Conservation (phyloP, 2,113 vertebrate species). For the Semicossyphus pulcher region DNA sequence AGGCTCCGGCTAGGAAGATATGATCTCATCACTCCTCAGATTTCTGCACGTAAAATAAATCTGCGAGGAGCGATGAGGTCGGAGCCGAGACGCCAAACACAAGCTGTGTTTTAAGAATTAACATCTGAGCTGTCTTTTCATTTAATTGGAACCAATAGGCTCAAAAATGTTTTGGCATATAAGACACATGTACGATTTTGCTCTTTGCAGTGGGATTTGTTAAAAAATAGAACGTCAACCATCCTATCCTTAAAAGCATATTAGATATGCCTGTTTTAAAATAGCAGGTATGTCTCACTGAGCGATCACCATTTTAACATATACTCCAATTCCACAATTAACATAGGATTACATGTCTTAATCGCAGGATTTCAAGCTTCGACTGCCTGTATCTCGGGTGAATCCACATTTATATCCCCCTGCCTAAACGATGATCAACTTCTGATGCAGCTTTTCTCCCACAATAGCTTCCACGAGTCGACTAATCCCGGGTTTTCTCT, state of each 20-base stretch:
- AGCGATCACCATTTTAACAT: slow-evolving; percentile 33
- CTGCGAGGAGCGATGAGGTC: too few species aligned
- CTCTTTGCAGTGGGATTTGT: slow-evolving; percentile 7
- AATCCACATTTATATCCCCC: slow-evolving; percentile 51
- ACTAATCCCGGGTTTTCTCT: slow-evolving; percentile 68
- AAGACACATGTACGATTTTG: slow-evolving; percentile 11
- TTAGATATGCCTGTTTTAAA: slow-evolving; percentile 23
- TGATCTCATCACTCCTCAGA: too few species aligned
- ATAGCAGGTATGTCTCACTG: slow-evolving; percentile 26
- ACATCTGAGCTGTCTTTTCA: too few species aligned
- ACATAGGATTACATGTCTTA: slow-evolving; percentile 65
- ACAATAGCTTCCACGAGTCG: slow-evolving; percentile 57
- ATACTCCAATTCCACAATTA: slow-evolving; percentile 52
- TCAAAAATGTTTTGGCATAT: too few species aligned
- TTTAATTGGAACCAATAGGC: too few species aligned
- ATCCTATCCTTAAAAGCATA: slow-evolving; percentile 31
- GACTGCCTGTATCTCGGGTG: slow-evolving; percentile 29
- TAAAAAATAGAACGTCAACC: neutral
- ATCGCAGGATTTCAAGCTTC: slow-evolving; percentile 64
- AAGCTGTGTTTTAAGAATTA: too few species aligned
- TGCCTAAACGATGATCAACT: slow-evolving; percentile 53
- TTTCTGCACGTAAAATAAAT: too few species aligned
- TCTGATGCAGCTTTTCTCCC: slow-evolving; percentile 56
- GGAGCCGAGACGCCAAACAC: too few species aligned
- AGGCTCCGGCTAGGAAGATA: too few species aligned